Evolutionary conservation across 2,797 vertebrate species (phyloP).

Genomic region (Propithecus deckenii): DNA sequence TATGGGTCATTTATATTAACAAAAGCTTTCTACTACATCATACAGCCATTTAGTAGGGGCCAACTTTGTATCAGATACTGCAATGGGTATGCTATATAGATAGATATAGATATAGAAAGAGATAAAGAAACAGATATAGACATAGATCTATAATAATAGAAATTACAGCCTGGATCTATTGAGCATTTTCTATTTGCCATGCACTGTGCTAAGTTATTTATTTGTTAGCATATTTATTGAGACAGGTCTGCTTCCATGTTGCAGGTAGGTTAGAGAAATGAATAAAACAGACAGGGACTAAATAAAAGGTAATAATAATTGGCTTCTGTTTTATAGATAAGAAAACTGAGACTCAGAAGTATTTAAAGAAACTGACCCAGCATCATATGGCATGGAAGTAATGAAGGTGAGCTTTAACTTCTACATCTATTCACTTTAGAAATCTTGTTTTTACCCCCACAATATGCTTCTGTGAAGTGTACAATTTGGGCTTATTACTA

Average conservation of each 20-base stretch:
- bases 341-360: slow-evolving; percentile 31
- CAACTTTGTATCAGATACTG: neutral
- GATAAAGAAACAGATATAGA: neutral
- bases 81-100: neutral
- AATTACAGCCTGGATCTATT: neutral
- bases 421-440: neutral
- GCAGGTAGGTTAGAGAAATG: neutral
- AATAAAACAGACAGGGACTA: neutral
- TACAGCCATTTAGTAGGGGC: neutral
- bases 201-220: neutral
- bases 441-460: neutral
- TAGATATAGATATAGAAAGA: neutral
- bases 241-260: neutral
- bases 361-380: neutral
- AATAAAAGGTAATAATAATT: neutral
- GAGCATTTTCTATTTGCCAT: neutral
- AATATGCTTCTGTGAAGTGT: neutral
- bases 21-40: neutral
- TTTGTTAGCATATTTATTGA: slow-evolving; percentile 6
- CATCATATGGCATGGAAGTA: neutral
- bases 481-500: neutral
- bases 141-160: neutral
- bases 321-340: slow-evolving; percentile 31
- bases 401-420: slow-evolving; percentile 9
- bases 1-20: neutral